Evolutionary conservation across 2,888 invertebrate species (phyloP), one percentile per base, ranked within the genome.

Genomic region (Teinopalpus imperialis): DNA sequence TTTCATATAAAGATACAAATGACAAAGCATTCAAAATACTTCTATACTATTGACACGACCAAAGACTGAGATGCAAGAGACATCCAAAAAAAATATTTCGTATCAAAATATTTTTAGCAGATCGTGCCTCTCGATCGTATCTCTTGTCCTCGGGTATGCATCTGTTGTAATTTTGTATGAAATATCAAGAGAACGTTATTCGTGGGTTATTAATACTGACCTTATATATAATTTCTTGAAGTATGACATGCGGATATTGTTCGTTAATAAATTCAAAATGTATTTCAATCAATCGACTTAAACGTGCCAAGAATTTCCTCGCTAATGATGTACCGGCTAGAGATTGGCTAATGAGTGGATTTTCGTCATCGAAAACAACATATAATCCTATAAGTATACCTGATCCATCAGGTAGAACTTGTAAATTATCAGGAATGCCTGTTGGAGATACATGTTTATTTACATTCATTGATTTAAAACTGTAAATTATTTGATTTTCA

Each of bases 381-480:
- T 93, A 81, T 6, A 95, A 67, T 1, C 91, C 89, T 1, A 94
- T 91, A 55, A 94, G 88, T 54, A 94, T 81, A 10, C 95, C 94
- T 2, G 93, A 93, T 9, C 90, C 89, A 51, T 93, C 92, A 10
- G 91, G 90, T 13, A 87, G 58, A 1, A 59, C 59, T 8, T 79
- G 79, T 8, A 91, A 30, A 58, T 94, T 95, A 77, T 95, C 95
- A 0, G 94, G 94, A 6, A 90, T 49, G 39, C 92, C 89, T 88
- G 64, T 7, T 52, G 36, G 9, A 16, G 1, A 27, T 6, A 34
- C 2, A 16, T 4, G 4, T 12, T 21, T 29, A 39, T 8, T 13
- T 13, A 10, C 20, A 29, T 12, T 16, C 12, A 8, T 8, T 13
- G 13, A 21, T 8, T 7, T 3, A 27, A 27, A 27, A 18, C 6